These are phyloP conservation scores for Psittacula echo DNA, from an alignment of 2,797 vertebrate genomes.

Conservation along the genomic window DNA sequence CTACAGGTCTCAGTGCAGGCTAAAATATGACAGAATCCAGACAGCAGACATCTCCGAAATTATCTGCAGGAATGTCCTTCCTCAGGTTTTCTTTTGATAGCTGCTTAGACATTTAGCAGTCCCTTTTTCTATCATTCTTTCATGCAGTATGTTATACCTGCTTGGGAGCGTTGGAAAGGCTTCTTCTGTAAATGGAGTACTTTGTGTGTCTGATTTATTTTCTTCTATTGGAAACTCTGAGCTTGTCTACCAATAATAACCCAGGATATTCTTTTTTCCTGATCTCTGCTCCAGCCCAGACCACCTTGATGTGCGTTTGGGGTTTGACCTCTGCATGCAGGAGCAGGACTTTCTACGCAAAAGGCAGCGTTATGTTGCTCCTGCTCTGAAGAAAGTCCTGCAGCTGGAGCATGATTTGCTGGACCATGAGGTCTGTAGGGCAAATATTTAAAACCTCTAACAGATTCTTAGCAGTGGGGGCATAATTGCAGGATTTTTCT, in stretches of 20 bases:
- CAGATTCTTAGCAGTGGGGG: neutral
- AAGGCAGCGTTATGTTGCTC: constrained; percentile 74
- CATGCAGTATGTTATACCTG: neutral
- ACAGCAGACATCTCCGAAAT: neutral
- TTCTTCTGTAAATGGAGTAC: neutral
- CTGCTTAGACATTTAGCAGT: neutral
- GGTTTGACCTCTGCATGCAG: constrained; percentile 79
- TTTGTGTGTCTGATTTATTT: neutral
- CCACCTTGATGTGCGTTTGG: constrained; percentile 81
- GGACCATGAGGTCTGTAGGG: constrained; percentile 78
- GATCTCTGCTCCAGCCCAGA: constrained; percentile 57
- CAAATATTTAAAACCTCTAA: neutral
- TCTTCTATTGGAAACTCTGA: neutral
- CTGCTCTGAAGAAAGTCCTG: constrained; percentile 80
- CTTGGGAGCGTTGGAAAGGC: neutral
- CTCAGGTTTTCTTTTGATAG: neutral
- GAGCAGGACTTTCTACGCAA: constrained; percentile 83
- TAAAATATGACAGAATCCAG: neutral
- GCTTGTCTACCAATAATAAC: neutral
- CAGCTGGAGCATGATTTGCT: constrained; percentile 72
- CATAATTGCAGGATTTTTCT: neutral
- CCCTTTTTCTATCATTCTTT: neutral
- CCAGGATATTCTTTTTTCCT: neutral
- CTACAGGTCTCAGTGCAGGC: neutral
- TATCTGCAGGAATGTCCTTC: neutral